These are phyloP conservation scores for Xiphorhynchus elegans DNA, from an alignment of 2,113 vertebrate genomes.

Conservation along the genomic window DNA sequence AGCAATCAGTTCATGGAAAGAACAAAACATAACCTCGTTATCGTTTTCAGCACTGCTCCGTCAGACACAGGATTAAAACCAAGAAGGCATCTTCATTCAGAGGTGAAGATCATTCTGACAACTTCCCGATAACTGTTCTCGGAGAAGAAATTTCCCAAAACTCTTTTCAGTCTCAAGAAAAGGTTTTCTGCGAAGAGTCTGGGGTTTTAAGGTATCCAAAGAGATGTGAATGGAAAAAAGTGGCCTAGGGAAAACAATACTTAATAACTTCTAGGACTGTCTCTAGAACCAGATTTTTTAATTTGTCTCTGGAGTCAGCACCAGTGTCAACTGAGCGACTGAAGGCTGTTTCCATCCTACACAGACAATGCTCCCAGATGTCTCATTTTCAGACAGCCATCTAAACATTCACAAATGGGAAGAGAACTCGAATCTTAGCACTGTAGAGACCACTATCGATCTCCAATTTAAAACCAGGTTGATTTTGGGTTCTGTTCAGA, in stretches of 20 bases:
- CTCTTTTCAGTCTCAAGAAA: not conserved
- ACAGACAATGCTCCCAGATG: not conserved
- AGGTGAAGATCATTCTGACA: not conserved
- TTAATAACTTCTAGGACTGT: not conserved
- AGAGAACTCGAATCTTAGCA: not conserved
- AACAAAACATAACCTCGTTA: conserved; percentile 40
- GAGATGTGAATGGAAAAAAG: not conserved
- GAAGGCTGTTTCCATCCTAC: not conserved
- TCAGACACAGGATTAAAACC: conserved; percentile 8
- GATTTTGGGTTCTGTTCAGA: not conserved
- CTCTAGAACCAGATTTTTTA: not conserved
- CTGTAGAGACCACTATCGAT: not conserved
- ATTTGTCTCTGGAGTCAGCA: not conserved
- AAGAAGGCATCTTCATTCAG: conserved; percentile 4
- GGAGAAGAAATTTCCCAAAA: not conserved
- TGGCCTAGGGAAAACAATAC: not conserved
- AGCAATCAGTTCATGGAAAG: not conserved
- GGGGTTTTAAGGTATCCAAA: not conserved
- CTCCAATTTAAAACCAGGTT: not conserved
- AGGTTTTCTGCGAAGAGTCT: not conserved
- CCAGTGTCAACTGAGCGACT: not conserved
- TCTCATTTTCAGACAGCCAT: not conserved
- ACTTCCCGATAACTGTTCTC: not conserved
- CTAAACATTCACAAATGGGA: not conserved
- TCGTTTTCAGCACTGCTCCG: not conserved